Base-by-base conservation (phyloP, 2,797 vertebrate genomes). In the Borostomias antarcticus region DNA sequence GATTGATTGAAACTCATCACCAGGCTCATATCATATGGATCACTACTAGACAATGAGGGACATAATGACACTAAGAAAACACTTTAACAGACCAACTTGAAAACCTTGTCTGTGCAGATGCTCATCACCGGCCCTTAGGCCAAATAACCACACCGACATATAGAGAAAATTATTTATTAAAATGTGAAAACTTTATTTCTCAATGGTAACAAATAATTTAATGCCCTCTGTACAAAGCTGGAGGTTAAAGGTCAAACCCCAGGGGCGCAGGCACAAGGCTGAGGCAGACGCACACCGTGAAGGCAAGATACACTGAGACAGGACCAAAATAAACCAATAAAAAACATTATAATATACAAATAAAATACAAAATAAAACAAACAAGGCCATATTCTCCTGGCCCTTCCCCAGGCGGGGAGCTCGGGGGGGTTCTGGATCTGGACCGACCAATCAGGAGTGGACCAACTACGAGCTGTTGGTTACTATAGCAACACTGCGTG, bases 171-270 rank as follows among this genome's bases (percentile, higher is more conserved):
- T 43, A 67, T 72, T 77, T 68, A 79, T 73, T 77, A 51, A 80
- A 82, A 82, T 75, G 53, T 80, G 64, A 63, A 74, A 63, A 80
- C 69, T 82, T 82, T 78, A 83, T 76, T 47, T 66, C 51, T 75
- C 74, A 65, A 69, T 83, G 52, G 56, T 69, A 79, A 84, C 68
- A 85, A 89, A 89, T 89, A 88, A 90, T 70, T 90, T 90, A 90
- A 81, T n/a, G 51, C 62, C 37, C 68, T 87, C 83, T 85, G 62
- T 88, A 89, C 83, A 90, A 86, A 87, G 80, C 76, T 30, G 35
- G 19, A 58, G 56, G 8, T 35, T 5, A 19, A 19, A 47, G 11
- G 11, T 13, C 2, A 3, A 33, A 7, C 4, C 29, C 10, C 68
- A 70, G 50, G 37, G 43, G 4, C 26, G 11, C 1, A 47, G 43